Percentiles rank a stretch among this genome's conserved stretches.
Evolutionary conservation across 2,797 vertebrate species (phyloP).

Genomic region (Oreochromis grahami): DNA sequence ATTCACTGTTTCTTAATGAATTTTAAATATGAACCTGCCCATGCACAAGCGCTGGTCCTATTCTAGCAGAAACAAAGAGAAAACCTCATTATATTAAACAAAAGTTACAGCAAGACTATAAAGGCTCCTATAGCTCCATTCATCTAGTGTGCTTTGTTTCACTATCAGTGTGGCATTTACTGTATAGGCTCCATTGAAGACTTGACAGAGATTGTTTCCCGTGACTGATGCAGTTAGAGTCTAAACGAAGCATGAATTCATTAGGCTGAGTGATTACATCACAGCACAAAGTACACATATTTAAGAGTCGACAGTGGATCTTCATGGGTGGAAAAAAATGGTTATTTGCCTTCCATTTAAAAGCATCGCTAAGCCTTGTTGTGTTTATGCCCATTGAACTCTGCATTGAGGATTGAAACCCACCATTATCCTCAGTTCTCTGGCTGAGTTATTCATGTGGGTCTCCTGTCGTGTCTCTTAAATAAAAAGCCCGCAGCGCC

Average conservation of each 20-base stretch:
- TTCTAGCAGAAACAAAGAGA: slow-evolving; percentile 12
- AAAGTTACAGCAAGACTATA: slow-evolving; percentile 7
- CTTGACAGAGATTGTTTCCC: slow-evolving; percentile 20
- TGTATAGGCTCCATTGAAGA: neutral
- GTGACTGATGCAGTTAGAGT: slow-evolving; percentile 12
- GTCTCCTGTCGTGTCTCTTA: slow-evolving; percentile 49
- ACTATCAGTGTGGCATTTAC: slow-evolving; percentile 22
- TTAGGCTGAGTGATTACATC: neutral
- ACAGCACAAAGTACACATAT: neutral
- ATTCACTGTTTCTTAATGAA: slow-evolving; percentile 36
- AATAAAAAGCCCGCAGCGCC: slow-evolving; percentile 60
- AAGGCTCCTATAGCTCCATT: neutral
- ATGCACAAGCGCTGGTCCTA: neutral
- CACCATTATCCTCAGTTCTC: slow-evolving; percentile 45
- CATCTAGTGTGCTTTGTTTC: slow-evolving; percentile 30
- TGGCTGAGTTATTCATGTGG: slow-evolving; percentile 54
- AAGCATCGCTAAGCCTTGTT: slow-evolving; percentile 43
- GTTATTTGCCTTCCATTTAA: slow-evolving; percentile 46
- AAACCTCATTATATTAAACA: neutral
- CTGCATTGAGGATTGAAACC: slow-evolving; percentile 41
- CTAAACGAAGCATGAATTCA: slow-evolving; percentile 15
- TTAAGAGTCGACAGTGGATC: slow-evolving; percentile 2
- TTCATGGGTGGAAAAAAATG: slow-evolving; percentile 28
- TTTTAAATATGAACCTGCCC: slow-evolving; percentile 47
- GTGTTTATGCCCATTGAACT: slow-evolving; percentile 48